Evolutionary conservation across 2,113 vertebrate species (phyloP).

Genomic region (Corydoras maculifer): DNA sequence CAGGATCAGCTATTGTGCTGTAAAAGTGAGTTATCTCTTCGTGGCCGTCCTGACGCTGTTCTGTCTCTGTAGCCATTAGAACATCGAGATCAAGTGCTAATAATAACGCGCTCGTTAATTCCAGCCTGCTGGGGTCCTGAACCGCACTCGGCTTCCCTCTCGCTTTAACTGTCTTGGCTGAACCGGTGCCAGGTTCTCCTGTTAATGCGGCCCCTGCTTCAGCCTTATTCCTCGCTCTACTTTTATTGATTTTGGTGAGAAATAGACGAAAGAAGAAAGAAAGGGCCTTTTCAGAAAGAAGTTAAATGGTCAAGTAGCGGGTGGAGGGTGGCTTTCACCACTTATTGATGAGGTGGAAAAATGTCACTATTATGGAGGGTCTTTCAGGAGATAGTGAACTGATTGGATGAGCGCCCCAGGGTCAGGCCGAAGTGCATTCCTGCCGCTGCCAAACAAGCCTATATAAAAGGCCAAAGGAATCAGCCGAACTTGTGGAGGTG

Average conservation of each 20-base stretch:
- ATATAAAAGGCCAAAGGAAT: constrained; percentile 67
- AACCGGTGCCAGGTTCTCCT: constrained; percentile 43
- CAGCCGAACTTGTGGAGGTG: constrained; percentile 56
- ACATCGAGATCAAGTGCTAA: not conserved
- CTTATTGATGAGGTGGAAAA: constrained; percentile 78
- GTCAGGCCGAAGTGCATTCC: constrained; percentile 66
- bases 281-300: constrained; percentile 73
- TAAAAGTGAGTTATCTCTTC: not conserved
- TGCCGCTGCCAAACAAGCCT: constrained; percentile 65
- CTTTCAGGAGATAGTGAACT: constrained; percentile 73
- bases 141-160: not conserved
- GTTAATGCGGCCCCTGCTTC: constrained; percentile 62
- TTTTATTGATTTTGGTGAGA: constrained; percentile 74
- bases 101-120: not conserved
- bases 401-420: constrained; percentile 73
- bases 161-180: not conserved
- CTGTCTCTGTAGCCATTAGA: not conserved
- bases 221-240: constrained; percentile 61
- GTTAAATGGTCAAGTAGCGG: constrained; percentile 77
- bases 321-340: constrained; percentile 73
- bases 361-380: constrained; percentile 76
- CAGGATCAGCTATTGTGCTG: not conserved
- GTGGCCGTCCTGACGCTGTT: not conserved
- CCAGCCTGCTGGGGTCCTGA: constrained; percentile 1
- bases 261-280: constrained; percentile 66